These are phyloP conservation scores for Troides aeacus DNA, from an alignment of 2,888 invertebrate genomes.

Conservation along the genomic window DNA sequence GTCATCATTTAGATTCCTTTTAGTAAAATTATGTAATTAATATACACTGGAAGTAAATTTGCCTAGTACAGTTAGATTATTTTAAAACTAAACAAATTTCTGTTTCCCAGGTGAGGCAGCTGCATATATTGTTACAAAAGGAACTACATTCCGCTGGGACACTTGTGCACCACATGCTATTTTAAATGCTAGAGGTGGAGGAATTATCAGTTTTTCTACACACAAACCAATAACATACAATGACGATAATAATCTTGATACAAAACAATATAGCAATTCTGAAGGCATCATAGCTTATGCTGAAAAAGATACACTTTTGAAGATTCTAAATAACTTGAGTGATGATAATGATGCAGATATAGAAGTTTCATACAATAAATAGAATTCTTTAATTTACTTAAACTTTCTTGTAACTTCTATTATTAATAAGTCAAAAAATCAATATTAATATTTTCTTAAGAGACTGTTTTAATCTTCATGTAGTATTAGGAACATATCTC, in stretches of 20 bases:
- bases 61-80: too few relatives aligned
- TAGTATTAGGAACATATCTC: too few relatives aligned
- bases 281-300: constrained; percentile 65
- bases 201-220: constrained; percentile 65
- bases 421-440: too few relatives aligned
- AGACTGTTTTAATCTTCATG: too few relatives aligned
- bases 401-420: too few relatives aligned
- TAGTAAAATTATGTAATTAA: too few relatives aligned
- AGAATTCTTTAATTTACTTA: too few relatives aligned
- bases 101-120: constrained; percentile 59
- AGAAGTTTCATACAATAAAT: too few relatives aligned
- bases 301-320: constrained; percentile 43
- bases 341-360: constrained; percentile 2
- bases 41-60: too few relatives aligned
- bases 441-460: too few relatives aligned
- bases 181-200: constrained; percentile 88
- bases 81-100: too few relatives aligned
- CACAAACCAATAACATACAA: constrained; percentile 58
- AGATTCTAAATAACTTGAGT: constrained; percentile 37
- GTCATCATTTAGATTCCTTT: too few relatives aligned
- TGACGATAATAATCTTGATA: constrained; percentile 47
- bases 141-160: constrained; percentile 94
- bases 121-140: constrained; percentile 88
- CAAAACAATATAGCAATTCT: constrained; percentile 60
- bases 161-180: constrained; percentile 95